Conservation (phyloP, 2,113 vertebrate species). For the Circaetus cinerascens region DNA sequence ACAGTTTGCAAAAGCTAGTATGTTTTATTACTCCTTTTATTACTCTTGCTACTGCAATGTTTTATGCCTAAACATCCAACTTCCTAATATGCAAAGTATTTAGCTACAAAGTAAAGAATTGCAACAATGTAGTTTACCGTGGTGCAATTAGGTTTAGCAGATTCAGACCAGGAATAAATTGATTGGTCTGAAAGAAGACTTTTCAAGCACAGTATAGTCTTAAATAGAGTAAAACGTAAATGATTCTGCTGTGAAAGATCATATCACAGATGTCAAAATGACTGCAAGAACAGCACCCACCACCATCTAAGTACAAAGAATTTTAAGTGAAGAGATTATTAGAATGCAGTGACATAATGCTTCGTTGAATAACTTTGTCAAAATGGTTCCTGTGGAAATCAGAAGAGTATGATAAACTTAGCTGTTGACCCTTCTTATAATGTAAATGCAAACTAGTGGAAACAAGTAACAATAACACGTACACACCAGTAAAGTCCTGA, state of each 20-base stretch:
- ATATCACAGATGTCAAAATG: constrained; percentile 23
- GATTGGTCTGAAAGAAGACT: background rate
- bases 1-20: background rate
- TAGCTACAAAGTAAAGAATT: constrained; percentile 21
- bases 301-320: background rate
- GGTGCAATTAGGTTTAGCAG: constrained; percentile 24
- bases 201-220: background rate
- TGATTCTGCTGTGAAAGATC: constrained; percentile 20
- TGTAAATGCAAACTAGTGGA: background rate
- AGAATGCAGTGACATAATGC: background rate
- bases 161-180: constrained; percentile 45
- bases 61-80: constrained; percentile 42
- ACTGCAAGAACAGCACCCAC: background rate
- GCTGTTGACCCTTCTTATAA: background rate
- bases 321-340: background rate
- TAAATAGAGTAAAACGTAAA: background rate
- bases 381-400: background rate
- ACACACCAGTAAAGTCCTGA: background rate
- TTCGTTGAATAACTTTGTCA: background rate
- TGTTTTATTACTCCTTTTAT: background rate
- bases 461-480: background rate
- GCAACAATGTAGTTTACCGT: background rate
- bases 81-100: constrained; percentile 46
- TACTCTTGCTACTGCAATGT: background rate
- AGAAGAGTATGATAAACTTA: background rate